Evolutionary conservation across 2,888 invertebrate species (phyloP).

Genomic region (Candidula unifasciata): DNA sequence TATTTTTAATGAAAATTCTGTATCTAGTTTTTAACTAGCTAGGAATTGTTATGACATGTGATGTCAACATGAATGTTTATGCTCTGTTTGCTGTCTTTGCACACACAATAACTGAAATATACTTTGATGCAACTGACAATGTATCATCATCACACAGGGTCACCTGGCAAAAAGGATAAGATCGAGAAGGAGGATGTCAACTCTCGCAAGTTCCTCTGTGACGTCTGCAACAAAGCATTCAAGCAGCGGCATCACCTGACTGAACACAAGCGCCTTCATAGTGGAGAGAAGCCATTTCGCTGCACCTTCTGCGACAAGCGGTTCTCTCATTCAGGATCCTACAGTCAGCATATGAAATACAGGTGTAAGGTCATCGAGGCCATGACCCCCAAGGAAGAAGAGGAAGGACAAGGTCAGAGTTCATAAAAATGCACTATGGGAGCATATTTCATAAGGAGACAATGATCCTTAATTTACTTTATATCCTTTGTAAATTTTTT

Average conservation of each 20-base stretch:
- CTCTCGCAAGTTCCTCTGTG: conserved; percentile 43
- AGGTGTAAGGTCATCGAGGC: conserved; percentile 46
- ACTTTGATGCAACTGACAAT: too few relatives aligned
- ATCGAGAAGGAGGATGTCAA: conserved; percentile 42
- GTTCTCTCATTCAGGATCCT: conserved; percentile 50
- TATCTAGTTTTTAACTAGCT: not conserved
- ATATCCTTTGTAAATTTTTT: not conserved
- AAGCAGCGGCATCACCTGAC: conserved; percentile 50
- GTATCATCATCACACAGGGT: not conserved
- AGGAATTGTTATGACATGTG: not conserved
- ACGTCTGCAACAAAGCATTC: conserved; percentile 51
- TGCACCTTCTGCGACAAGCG: conserved; percentile 50
- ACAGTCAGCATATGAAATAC: conserved; percentile 52
- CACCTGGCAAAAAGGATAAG: conserved; percentile 37
- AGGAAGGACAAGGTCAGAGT: conserved; percentile 40
- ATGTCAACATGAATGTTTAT: not conserved
- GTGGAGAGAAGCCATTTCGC: conserved; percentile 51
- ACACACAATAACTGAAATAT: not conserved
- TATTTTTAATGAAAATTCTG: too few relatives aligned
- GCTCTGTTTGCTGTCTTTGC: not conserved
- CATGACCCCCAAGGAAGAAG: conserved; percentile 41
- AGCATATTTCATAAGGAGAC: not conserved
- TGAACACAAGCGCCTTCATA: conserved; percentile 52
- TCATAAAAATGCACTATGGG: not conserved
- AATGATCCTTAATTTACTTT: not conserved